Evolutionary conservation across 2,888 invertebrate genomes (phyloP).

Genomic region (Rhimphoctona megacephalus): DNA sequence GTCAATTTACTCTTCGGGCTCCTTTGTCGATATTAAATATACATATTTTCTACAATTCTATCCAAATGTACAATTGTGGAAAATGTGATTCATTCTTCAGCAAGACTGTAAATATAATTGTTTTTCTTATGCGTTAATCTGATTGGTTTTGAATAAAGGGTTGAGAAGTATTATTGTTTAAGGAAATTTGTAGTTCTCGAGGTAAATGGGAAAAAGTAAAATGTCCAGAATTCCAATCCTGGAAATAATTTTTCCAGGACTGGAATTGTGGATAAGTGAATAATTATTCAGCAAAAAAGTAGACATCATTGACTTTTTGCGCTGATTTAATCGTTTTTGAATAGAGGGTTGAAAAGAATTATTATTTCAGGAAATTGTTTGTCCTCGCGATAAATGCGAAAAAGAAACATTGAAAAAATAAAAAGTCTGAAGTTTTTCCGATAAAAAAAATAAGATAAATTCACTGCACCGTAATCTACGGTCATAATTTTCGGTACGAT

Average conservation of each 20-base stretch:
- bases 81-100: too few species aligned
- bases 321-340: not conserved
- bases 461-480: not conserved
- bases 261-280: not conserved
- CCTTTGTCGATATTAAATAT: not conserved
- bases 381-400: not conserved
- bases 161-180: too few species aligned
- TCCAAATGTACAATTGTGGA: too few species aligned
- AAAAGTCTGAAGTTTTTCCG: not conserved
- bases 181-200: too few species aligned
- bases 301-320: not conserved
- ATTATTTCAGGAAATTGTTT: not conserved
- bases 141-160: too few species aligned
- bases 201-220: too few species aligned
- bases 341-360: not conserved
- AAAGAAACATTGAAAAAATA: not conserved
- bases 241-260: too few species aligned
- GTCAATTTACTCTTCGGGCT: not conserved
- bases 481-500: not conserved
- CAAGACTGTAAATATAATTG: too few species aligned
- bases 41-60: not conserved
- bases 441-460: not conserved
- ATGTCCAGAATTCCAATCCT: too few species aligned
- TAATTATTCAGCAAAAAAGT: not conserved
- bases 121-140: too few species aligned